phyloP scores from a whole-genome alignment of 30 jellyfish, hydroid and myxozoan species.

The Aurelia sp. region DNA sequence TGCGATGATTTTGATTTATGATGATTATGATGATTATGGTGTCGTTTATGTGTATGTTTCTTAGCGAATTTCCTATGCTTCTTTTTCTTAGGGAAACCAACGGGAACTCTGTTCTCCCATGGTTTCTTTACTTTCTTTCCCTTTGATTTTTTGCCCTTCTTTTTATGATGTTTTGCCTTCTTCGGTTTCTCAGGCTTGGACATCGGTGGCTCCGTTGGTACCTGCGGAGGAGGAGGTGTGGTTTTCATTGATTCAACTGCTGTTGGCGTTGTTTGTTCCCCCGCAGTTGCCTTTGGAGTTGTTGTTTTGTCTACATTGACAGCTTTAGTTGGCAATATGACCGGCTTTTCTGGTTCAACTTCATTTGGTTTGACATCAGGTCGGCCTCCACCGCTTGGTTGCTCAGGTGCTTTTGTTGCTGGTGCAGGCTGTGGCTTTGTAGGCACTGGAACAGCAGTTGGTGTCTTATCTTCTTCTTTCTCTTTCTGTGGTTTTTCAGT shows the following conservation, averaged over 20 bases:
- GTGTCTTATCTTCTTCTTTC: background rate
- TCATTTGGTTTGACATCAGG: conserved; percentile 17
- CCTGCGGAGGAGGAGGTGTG: background rate
- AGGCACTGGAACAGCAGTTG: conserved; percentile 11
- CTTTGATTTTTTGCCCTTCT: conserved; percentile 12
- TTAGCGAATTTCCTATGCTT: conserved; percentile 5
- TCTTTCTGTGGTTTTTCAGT: conserved; percentile 2
- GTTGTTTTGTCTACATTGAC: background rate
- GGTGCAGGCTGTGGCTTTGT: background rate
- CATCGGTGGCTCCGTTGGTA: conserved; percentile 6
- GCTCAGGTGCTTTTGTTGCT: too few relatives aligned
- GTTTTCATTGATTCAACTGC: conserved; percentile 13
- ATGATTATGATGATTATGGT: background rate
- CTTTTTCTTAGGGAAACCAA: conserved; percentile 38
- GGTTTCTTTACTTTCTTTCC: conserved; percentile 44
- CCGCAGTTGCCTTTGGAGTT: background rate
- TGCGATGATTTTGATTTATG: conserved; percentile 10
- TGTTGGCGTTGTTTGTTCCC: conserved; percentile 1
- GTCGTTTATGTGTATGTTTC: conserved; percentile 11
- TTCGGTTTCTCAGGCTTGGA: background rate
- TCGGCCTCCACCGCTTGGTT: too few relatives aligned
- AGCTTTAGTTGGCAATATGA: conserved; percentile 15
- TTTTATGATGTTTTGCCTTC: conserved; percentile 12
- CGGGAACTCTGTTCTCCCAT: conserved; percentile 60
- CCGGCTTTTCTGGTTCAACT: conserved; percentile 35